Evolutionary conservation across 2,888 invertebrate genomes (phyloP), one percentile per base, ranked within the genome.

Genomic region (Rotaria magnacalcarata): DNA sequence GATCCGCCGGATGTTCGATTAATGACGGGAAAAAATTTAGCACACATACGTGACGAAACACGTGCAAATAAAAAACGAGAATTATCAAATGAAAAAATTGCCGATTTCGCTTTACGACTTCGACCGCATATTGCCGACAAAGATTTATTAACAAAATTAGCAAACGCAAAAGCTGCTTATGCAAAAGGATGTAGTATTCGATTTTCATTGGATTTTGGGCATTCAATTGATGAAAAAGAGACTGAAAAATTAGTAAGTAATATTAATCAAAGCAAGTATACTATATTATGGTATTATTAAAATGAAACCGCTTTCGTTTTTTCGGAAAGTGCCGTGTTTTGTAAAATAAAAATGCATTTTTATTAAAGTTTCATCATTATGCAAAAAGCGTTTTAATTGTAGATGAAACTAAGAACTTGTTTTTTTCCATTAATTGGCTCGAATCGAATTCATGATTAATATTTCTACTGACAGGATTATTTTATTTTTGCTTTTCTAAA

Each of bases 1-100:
- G 80, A 80, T 80, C 80, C 80, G n/a, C 80, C 80, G 8, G 43
- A 43, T 80, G 80, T 80, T n/a, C 43, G 80, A 47, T 47, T 80
- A 80, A 80, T 80, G 80, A 80, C 43, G 3, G 80, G 80, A 47
- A 80, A 80, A 80, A 8, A 24, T 2, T 47, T 80, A 47, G 80
- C 80, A 47, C 21, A 47, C 19, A 14, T 80, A 80, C 43, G 80
- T n/a, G 47, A 47, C 14, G 47, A 80, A n/a, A 80, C 80, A 47
- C 80, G 80, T 43, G 47, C 80, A n/a, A 47, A 80, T 47, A 80
- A 80, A 47, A 80, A 80, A 47, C 47, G 47, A 47, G 47, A 80
- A 47, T 80, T 80, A 47, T 11, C 67, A 14, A 43, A 80, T 47
- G 80, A 47, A 3, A 80, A 80, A 80, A 80, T 80, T 14, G 24